These are phyloP conservation scores for Onychostoma macrolepis DNA, from an alignment of 2,113 vertebrate genomes.

Conservation along the genomic window DNA sequence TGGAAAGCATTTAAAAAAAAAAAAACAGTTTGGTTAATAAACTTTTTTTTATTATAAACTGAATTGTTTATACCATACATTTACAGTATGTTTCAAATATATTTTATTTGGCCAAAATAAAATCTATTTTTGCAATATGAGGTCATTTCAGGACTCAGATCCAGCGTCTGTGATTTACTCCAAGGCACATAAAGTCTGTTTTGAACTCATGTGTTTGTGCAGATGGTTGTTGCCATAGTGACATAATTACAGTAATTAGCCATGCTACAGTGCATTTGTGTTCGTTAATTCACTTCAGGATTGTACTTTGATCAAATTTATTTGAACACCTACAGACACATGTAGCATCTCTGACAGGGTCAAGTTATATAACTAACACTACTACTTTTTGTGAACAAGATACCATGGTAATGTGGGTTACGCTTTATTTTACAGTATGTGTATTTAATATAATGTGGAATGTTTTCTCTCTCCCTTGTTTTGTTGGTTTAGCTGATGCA, in stretches of 20 bases:
- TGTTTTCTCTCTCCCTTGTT: not conserved
- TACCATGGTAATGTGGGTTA: not conserved
- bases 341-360: not conserved
- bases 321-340: constrained; percentile 6
- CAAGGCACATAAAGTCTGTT: not conserved
- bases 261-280: constrained; percentile 52
- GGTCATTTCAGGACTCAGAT: not conserved
- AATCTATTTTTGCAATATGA: not conserved
- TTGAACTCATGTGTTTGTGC: constrained; percentile 33
- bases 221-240: constrained; percentile 41
- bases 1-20: not conserved
- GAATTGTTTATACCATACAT: not conserved
- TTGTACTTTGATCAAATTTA: constrained; percentile 31
- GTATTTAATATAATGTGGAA: not conserved
- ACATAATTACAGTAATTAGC: constrained; percentile 48
- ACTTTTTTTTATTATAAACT: not conserved
- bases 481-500: constrained; percentile 82
- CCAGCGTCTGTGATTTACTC: not conserved
- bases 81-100: not conserved
- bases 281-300: constrained; percentile 51
- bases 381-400: not conserved
- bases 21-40: not conserved
- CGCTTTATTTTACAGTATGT: not conserved
- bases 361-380: not conserved
- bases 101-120: not conserved